Evolutionary conservation across 2,113 vertebrate species (phyloP).

Genomic region (Proteles cristata): DNA sequence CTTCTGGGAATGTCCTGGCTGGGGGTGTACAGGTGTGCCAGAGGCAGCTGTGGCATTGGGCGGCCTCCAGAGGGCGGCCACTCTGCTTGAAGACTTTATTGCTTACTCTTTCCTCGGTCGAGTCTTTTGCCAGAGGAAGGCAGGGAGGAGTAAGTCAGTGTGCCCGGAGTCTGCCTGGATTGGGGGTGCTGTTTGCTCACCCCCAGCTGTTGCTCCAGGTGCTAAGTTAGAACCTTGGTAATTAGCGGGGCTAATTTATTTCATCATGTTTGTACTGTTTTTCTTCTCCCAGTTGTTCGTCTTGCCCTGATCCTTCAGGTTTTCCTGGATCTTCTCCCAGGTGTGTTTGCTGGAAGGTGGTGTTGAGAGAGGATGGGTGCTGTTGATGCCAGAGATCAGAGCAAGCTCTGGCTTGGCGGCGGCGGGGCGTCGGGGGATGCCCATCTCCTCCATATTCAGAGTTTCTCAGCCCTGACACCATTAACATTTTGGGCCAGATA

Average conservation of each 20-base stretch:
- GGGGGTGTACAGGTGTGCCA: background rate
- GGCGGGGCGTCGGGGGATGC: background rate
- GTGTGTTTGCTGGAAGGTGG: constrained; percentile 58
- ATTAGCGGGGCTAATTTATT: constrained; percentile 82
- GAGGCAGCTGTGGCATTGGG: background rate
- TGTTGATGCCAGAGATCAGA: constrained; percentile 56
- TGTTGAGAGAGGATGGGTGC: constrained; percentile 35
- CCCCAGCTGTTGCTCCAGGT: constrained; percentile 79
- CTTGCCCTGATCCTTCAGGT: constrained; percentile 74
- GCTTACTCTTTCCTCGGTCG: background rate
- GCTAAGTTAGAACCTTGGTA: constrained; percentile 73
- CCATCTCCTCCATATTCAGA: background rate
- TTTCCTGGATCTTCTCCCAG: constrained; percentile 78
- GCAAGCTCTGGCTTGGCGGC: constrained; percentile 52
- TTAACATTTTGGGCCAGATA: background rate
- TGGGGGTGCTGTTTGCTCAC: constrained; percentile 46
- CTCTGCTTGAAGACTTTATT: background rate
- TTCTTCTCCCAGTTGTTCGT: constrained; percentile 60
- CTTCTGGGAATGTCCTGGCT: background rate
- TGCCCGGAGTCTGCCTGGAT: background rate
- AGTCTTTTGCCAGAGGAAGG: constrained; percentile 28
- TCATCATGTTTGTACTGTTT: constrained; percentile 70
- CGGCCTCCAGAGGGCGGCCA: constrained; percentile 43
- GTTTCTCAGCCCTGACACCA: background rate
- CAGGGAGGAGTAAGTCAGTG: background rate